Evolutionary conservation across 2,113 vertebrate species (phyloP), one percentile per base, ranked within the genome.

Genomic region (Aptenodytes patagonicus): DNA sequence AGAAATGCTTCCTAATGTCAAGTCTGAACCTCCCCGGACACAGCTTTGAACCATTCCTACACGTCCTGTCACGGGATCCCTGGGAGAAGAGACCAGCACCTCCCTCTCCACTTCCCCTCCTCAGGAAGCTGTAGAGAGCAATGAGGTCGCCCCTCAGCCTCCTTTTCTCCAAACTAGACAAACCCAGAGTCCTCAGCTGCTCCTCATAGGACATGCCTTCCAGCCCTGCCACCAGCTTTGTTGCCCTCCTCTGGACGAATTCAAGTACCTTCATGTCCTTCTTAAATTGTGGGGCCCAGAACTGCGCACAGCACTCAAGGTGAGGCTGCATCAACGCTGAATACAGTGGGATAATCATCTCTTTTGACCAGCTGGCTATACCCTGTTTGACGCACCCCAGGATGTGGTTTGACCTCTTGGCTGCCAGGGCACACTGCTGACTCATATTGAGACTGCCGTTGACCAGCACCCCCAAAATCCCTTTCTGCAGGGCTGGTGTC

Each of bases 301-400:
- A 22, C 34, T 29, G 12, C 9, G 5, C 13, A 4, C 40, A 29
- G 13, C 6, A 40, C 34, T 51, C 52, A n/a, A 17, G 10, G 7
- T 46, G 25, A 51, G 17, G 7, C 29, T 1, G 1, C 28, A 36
- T 4, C 13, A 49, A 0, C 0, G 1, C 3, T 13, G 1, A 34
- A 32, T 28, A 44, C 5, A n/a, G 11, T 0, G 1, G 34, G 9
- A 68, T 10, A 10, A 47, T 3, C 20, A 13, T 4, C 14, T 10
- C 17, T 54, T 24, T 20, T 69, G 36, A 25, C 9, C 0, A 0
- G 4, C 7, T 71, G 38, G 2, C 7, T 44, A 11, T 25, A 2
- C 11, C 44, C 49, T 36, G 32, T 44, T 24, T 75, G 24, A 21
- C 60, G 44, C 2, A 24, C 1, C 13, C 17, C n/a, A 51, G 9